Base-by-base conservation (phyloP, 1,140 invertebrate species). In the Panulirus ornatus region DNA sequence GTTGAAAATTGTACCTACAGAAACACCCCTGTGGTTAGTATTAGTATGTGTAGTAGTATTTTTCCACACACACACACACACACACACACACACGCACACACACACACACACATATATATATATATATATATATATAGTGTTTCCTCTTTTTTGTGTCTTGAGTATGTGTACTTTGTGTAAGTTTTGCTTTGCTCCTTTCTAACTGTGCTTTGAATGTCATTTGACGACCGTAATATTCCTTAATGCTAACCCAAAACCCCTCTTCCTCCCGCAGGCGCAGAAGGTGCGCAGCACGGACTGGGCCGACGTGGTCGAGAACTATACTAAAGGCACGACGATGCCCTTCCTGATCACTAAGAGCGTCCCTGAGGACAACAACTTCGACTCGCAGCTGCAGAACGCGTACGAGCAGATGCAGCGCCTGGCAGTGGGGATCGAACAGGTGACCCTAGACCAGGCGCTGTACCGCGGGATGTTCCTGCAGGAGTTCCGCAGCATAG, bases 351-450 rank as follows among this genome's bases (percentile, higher is more conserved):
- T 54, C 30, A 1, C 71, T 1, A 63, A 19, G n/a, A 22, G n/a
- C 6, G 27, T 66, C 16, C 70, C 83, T 0, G 40, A 27, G 30
- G 38, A 30, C 14, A 8, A 58, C 11, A 51, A 66, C 78, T 92
- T 92, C 88, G 51, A 95, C 86, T 93, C 93, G 14, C 93, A 94
- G 34, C 93, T 96, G 75, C 91, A 95, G 22, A 93, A 95, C 73
- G 94, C 94, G 9, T 96, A 96, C 93, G 93, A 95, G 87, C 94
- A 95, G 92, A 94, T 96, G 93, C 96, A 96, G 93, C 95, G 94
- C 92, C 95, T 95, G 91, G 96, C 96, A 0, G 96, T 96, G 0
- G 96, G 95, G 38, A 91, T 96, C 66, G 96, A 96, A 90, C 96
- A 96, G 93, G 94, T 96, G 16, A 94, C 95, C n/a, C 94, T 95